A percentile compares a stretch with the other conserved stretches of the same genome.
Evolutionary conservation across 2,888 invertebrate genomes (phyloP).

Genomic region (Omphaloscelis lunosa): DNA sequence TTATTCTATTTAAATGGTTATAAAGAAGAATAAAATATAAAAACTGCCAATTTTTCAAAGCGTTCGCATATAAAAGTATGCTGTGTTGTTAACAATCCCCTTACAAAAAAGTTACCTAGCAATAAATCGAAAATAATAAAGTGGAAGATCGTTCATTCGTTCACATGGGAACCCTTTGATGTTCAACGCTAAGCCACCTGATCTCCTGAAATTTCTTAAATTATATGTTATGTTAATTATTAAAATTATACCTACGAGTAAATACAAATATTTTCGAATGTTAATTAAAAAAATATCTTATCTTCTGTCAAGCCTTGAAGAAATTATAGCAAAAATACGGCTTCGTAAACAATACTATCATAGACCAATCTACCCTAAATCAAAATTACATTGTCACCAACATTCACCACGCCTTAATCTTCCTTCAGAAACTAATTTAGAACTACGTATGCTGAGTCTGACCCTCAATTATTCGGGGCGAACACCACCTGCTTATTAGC

Average conservation of each 20-base stretch:
- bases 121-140: background rate
- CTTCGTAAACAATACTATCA: background rate
- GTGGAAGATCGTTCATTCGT: background rate
- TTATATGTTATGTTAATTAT: background rate
- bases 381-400: slow-evolving; percentile 6
- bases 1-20: no score
- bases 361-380: background rate
- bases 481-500: slow-evolving; percentile 65
- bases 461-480: slow-evolving; percentile 62
- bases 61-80: no score
- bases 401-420: background rate
- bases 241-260: background rate
- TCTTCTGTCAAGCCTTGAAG: background rate
- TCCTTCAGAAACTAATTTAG: slow-evolving; percentile 37
- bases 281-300: background rate
- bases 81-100: background rate
- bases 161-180: background rate
- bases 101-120: background rate
- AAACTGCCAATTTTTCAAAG: background rate
- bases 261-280: background rate
- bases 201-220: background rate
- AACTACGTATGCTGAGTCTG: slow-evolving; percentile 20
- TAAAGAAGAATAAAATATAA: no score
- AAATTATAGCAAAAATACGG: background rate
- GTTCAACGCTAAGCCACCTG: background rate